These are phyloP conservation scores for Zaprionus nigranus DNA, from an alignment of 1,140 invertebrate species.

Conservation along the genomic window DNA sequence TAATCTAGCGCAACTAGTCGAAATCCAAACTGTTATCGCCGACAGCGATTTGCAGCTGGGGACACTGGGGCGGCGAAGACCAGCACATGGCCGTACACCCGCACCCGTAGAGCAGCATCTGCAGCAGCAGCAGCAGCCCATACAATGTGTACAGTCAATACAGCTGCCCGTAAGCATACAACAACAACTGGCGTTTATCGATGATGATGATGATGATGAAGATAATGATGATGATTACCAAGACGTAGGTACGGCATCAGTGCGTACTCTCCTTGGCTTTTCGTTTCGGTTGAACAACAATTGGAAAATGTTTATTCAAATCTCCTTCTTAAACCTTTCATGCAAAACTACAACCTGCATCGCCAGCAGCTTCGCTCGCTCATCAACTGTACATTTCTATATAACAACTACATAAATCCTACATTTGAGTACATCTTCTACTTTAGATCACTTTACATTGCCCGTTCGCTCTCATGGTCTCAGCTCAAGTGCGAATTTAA, in stretches of 20 bases:
- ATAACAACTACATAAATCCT: constrained; percentile 13
- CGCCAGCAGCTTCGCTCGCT: constrained; percentile 20
- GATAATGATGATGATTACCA: constrained; percentile 48
- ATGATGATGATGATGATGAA: constrained; percentile 49
- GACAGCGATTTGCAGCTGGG: constrained; percentile 70
- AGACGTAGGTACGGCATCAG: constrained; percentile 71
- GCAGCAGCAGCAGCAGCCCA: not conserved
- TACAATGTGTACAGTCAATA: not conserved
- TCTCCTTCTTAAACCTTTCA: constrained; percentile 24
- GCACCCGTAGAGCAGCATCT: not conserved
- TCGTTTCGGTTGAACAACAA: constrained; percentile 29
- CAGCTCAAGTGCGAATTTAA: not conserved
- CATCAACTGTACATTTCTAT: constrained; percentile 38
- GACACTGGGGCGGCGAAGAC: constrained; percentile 55
- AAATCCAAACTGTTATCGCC: constrained; percentile 75
- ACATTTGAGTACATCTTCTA: constrained; percentile 8
- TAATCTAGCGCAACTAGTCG: constrained; percentile 80
- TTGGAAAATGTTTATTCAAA: constrained; percentile 40
- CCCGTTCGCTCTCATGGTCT: not conserved
- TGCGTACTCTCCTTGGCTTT: constrained; percentile 36
- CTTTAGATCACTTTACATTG: constrained; percentile 15
- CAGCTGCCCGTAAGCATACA: constrained; percentile 5
- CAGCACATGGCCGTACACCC: not conserved
- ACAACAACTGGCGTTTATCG: constrained; percentile 40
- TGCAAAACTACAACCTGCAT: constrained; percentile 22